phyloP scores from a whole-genome alignment of 2,888 invertebrate species.

The Microdon myrmicae region DNA sequence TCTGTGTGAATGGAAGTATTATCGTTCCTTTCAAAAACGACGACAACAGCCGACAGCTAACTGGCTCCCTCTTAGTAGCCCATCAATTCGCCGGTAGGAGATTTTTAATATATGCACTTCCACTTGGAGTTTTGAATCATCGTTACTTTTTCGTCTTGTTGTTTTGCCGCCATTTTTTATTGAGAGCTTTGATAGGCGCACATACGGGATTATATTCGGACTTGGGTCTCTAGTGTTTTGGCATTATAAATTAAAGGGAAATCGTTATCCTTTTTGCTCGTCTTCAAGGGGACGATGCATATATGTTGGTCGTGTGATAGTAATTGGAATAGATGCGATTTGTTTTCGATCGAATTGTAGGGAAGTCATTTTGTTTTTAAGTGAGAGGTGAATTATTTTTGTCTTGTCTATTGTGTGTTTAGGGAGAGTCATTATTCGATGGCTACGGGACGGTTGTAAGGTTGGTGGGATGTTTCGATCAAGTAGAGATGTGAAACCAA shows the following conservation, averaged over 20 bases:
- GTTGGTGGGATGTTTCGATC: too few relatives aligned
- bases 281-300: background rate
- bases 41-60: conserved; percentile 26
- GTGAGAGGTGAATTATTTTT: too few relatives aligned
- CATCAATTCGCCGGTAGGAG: conserved; percentile 23
- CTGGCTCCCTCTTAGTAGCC: conserved; percentile 30
- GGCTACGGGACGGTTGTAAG: too few relatives aligned
- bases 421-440: too few relatives aligned
- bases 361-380: too few relatives aligned
- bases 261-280: conserved; percentile 8
- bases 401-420: too few relatives aligned
- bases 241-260: conserved; percentile 5
- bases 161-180: conserved; percentile 14
- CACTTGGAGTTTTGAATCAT: conserved; percentile 25
- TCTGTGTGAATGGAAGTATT: conserved; percentile 23
- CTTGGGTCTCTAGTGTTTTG: conserved; percentile 14
- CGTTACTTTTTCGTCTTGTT: conserved; percentile 11
- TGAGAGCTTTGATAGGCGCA: conserved; percentile 23
- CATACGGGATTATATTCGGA: conserved; percentile 26
- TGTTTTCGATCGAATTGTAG: too few relatives aligned
- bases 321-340: conserved; percentile 1
- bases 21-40: conserved; percentile 26
- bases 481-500: too few relatives aligned
- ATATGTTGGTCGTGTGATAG: background rate
- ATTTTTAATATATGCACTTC: conserved; percentile 34